Percentiles rank a stretch among this genome's conserved stretches.
Conservation (phyloP, 1,140 invertebrate species). For the Orchestia grillus region DNA sequence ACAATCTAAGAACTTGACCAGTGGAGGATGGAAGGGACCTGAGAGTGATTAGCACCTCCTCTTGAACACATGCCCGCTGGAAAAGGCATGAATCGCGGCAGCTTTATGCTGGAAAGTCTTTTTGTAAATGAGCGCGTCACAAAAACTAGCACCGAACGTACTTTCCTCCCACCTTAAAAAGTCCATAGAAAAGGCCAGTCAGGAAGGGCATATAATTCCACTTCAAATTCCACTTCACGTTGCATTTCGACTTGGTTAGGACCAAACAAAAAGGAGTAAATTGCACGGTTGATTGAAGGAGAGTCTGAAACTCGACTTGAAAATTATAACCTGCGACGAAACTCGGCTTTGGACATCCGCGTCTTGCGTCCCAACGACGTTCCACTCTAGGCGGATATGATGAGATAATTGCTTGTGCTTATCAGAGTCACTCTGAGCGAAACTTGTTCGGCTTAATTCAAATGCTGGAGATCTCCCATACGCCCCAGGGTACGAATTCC, state of each 20-base stretch:
- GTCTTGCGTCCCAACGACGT: not conserved
- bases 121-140: not conserved
- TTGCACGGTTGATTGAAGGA: not conserved
- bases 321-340: not conserved
- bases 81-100: not conserved
- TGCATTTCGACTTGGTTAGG: not conserved
- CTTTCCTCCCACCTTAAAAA: not conserved
- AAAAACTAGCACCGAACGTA: not conserved
- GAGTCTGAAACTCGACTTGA: not conserved
- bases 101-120: not conserved
- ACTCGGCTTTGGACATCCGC: not conserved
- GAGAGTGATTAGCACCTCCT: not conserved
- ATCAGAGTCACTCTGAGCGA: not conserved
- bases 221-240: not conserved
- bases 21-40: not conserved
- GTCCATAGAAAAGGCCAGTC: not conserved
- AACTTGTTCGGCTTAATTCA: not conserved
- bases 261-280: not conserved
- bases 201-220: no score
- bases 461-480: not conserved
- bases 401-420: not conserved
- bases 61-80: not conserved
- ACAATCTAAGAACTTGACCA: not conserved
- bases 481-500: not conserved
- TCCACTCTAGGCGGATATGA: not conserved